Conservation (phyloP, 2,113 vertebrate species). For the Thomomys bottae region DNA sequence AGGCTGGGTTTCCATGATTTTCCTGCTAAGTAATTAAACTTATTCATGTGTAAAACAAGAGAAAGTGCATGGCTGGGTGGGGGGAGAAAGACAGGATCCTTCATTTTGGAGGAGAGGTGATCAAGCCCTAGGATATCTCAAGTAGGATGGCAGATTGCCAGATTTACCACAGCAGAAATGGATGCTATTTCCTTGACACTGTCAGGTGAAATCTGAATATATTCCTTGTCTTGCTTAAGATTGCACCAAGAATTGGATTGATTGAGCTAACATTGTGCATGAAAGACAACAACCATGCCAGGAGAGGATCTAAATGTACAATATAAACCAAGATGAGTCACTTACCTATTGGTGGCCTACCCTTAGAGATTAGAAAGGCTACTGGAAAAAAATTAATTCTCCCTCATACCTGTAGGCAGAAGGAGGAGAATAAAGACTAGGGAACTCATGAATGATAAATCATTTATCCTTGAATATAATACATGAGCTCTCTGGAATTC, state of each 20-base stretch:
- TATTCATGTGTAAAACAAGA: not conserved
- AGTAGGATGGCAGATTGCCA: not conserved
- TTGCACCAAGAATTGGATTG: not conserved
- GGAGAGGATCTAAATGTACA: not conserved
- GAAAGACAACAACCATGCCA: not conserved
- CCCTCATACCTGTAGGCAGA: not conserved
- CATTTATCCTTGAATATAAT: too few species aligned
- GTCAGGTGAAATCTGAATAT: not conserved
- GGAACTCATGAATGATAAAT: not conserved
- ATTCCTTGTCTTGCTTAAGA: not conserved
- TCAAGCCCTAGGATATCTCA: not conserved
- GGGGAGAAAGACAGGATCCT: not conserved
- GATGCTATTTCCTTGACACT: not conserved
- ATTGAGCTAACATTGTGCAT: not conserved
- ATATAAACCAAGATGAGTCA: not conserved
- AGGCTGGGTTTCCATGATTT: not conserved
- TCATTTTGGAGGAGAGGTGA: not conserved
- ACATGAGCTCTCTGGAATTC: not conserved
- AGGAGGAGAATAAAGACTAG: not conserved
- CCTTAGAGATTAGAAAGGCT: not conserved
- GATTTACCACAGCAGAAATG: not conserved
- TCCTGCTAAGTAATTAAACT: not conserved
- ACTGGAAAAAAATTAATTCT: not conserved
- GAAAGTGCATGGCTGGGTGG: too few species aligned
- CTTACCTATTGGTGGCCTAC: not conserved